A percentile compares a stretch with the other conserved stretches of the same genome.
These are phyloP conservation scores for Helleia helle DNA, from an alignment of 2,888 invertebrate genomes.

Conservation along the genomic window DNA sequence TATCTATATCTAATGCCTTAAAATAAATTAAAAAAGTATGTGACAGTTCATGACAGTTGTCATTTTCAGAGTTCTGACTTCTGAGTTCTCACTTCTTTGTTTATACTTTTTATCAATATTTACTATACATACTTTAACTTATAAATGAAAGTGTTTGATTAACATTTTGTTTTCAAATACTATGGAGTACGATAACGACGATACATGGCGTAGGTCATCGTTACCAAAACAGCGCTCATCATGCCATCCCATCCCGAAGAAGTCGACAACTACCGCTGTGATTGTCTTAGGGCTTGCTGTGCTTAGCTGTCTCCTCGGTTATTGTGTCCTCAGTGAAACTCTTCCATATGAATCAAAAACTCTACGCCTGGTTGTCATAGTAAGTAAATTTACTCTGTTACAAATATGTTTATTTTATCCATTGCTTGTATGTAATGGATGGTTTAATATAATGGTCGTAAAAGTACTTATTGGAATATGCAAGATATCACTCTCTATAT, in stretches of 20 bases:
- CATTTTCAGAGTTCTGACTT: too few species aligned
- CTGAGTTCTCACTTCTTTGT: too few species aligned
- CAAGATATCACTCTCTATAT: too few species aligned
- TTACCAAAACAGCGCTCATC: constrained; percentile 34
- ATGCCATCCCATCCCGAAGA: constrained; percentile 48
- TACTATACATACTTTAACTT: background rate
- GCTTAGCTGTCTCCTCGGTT: constrained; percentile 61
- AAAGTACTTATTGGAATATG: too few species aligned
- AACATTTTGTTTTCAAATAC: constrained; percentile 3
- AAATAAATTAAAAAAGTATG: too few species aligned
- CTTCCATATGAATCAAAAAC: constrained; percentile 63
- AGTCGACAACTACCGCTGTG: constrained; percentile 52
- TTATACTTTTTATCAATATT: too few species aligned
- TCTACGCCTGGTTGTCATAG: constrained; percentile 52
- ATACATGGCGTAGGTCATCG: constrained; percentile 53
- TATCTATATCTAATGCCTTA: too few species aligned
- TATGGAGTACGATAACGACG: constrained; percentile 61
- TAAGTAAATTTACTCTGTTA: too few species aligned
- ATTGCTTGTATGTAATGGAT: too few species aligned
- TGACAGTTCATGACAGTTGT: too few species aligned
- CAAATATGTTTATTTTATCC: too few species aligned
- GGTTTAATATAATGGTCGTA: too few species aligned
- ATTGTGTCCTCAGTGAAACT: constrained; percentile 61
- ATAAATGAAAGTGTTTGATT: background rate
- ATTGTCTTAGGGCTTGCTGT: constrained; percentile 59